Percentiles rank a stretch among this genome's conserved stretches.
Conservation (phyloP, 2,797 vertebrate species). For the Bradypus variegatus region DNA sequence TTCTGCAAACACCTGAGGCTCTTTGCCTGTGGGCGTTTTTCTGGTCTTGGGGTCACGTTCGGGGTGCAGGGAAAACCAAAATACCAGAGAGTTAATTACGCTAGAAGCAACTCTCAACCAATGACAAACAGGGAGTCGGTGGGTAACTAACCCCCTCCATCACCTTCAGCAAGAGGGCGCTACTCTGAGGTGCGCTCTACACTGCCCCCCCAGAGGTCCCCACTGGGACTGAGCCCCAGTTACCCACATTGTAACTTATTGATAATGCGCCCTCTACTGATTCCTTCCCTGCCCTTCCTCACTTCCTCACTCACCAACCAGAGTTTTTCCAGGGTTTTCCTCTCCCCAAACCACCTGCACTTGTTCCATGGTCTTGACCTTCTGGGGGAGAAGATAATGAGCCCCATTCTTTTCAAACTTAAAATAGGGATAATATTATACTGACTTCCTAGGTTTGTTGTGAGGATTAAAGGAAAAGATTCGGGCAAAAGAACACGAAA, state of each 20-base stretch:
- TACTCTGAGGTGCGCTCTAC: background rate
- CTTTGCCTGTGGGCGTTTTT: background rate
- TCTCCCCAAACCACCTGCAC: background rate
- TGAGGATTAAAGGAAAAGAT: background rate
- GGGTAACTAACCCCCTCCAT: background rate
- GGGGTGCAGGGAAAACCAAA: background rate
- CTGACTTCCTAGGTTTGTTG: background rate
- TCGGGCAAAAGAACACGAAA: background rate
- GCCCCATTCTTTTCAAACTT: background rate
- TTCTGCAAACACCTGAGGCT: background rate
- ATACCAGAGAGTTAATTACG: background rate
- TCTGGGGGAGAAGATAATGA: background rate
- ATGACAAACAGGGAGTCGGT: too few species aligned
- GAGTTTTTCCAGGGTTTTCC: background rate
- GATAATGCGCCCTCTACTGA: accelerated
- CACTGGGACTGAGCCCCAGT: too few species aligned
- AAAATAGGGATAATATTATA: background rate
- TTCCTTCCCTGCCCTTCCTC: background rate
- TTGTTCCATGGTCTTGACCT: background rate
- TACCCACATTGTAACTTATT: background rate
- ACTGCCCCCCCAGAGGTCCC: too few species aligned
- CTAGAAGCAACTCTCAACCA: background rate
- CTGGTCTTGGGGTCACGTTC: background rate
- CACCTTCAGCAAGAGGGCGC: accelerated
- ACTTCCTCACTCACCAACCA: background rate